Evolutionary conservation across 1,140 invertebrate genomes (phyloP).

Genomic region (Amyelois transitella): DNA sequence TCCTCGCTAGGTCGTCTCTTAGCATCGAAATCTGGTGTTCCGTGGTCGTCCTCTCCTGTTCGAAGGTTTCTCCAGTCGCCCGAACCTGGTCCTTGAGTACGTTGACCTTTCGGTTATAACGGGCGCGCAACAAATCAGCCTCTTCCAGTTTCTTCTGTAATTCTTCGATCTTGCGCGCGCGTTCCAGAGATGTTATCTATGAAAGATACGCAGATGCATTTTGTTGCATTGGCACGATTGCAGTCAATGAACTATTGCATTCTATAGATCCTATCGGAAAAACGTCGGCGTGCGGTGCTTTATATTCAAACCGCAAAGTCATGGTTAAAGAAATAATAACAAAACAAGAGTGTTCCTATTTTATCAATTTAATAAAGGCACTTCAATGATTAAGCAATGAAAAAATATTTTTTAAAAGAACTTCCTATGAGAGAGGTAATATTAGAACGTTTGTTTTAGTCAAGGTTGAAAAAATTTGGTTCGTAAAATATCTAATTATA

Average conservation of each 20-base stretch:
- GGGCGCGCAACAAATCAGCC: conserved; percentile 80
- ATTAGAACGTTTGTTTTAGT: too few relatives aligned
- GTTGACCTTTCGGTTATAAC: conserved; percentile 82
- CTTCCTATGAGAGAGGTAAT: too few relatives aligned
- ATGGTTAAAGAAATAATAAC: too few relatives aligned
- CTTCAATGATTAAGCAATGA: too few relatives aligned
- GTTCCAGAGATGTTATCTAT: conserved; percentile 86
- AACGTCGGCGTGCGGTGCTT: not conserved
- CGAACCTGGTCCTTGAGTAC: conserved; percentile 80
- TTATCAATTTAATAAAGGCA: too few relatives aligned
- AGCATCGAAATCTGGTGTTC: conserved; percentile 80
- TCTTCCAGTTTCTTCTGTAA: conserved; percentile 84
- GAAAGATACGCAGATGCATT: not conserved
- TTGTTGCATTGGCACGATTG: not conserved
- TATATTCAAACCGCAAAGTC: too few relatives aligned
- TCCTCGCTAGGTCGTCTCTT: conserved; percentile 81
- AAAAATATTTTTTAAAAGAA: too few relatives aligned
- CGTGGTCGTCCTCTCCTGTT: conserved; percentile 81
- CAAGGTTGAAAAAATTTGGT: too few relatives aligned
- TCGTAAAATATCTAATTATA: too few relatives aligned
- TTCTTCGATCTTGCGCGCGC: conserved; percentile 88
- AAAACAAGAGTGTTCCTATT: too few relatives aligned
- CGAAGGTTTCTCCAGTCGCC: conserved; percentile 77
- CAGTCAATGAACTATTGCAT: not conserved
- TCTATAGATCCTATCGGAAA: not conserved